A percentile compares a stretch with the other conserved stretches of the same genome.
Evolutionary conservation across 2,888 invertebrate species (phyloP).

Genomic region (Ectropis crepuscularia): DNA sequence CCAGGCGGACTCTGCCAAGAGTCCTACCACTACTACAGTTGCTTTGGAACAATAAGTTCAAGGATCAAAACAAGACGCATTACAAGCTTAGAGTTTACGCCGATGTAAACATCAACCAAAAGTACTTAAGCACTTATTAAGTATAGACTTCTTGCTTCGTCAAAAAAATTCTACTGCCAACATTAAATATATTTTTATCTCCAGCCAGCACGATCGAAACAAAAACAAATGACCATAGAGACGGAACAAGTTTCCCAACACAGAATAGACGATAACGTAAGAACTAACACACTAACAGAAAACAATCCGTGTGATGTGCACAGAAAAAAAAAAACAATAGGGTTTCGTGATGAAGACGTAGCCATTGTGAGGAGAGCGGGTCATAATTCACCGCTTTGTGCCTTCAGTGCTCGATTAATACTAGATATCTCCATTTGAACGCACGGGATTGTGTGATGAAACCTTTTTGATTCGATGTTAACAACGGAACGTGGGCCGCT

Average conservation of each 20-base stretch:
- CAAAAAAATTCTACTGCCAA: constrained; percentile 38
- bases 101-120: no score
- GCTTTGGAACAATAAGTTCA: no score
- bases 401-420: constrained; percentile 81
- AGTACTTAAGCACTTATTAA: no score
- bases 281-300: constrained; percentile 78
- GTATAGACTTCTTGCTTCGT: not conserved
- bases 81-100: no score
- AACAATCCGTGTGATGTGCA: constrained; percentile 80
- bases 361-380: constrained; percentile 82
- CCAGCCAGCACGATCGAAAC: constrained; percentile 51
- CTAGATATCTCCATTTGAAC: constrained; percentile 83
- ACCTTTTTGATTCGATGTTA: constrained; percentile 76
- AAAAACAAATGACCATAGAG: constrained; percentile 69
- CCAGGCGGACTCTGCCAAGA: no score
- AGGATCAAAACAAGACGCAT: no score
- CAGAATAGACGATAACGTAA: constrained; percentile 35
- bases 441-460: constrained; percentile 79
- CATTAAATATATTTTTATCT: constrained; percentile 52
- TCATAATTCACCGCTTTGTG: constrained; percentile 84
- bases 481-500: constrained; percentile 66
- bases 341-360: constrained; percentile 83
- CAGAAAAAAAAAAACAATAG: constrained; percentile 81
- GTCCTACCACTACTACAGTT: no score
- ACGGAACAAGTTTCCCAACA: constrained; percentile 77